Base-by-base conservation (phyloP, 2,888 invertebrate species). In the Amphipoea oculea region DNA sequence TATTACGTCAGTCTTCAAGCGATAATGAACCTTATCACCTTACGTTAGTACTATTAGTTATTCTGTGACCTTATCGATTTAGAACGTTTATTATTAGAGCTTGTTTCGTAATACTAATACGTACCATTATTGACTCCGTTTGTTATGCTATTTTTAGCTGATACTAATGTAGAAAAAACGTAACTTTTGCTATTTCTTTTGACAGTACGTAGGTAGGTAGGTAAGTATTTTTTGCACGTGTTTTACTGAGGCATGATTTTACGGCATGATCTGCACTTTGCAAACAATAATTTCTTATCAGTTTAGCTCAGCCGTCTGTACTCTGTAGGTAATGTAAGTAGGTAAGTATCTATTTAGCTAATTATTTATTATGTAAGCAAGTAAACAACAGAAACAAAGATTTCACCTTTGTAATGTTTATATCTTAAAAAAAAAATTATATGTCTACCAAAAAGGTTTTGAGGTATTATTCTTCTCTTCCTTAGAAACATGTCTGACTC, bases 1-100 rank as follows among this genome's bases (percentile, higher is more conserved):
- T 79, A 77, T 89, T 90, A 84, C 89, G 83, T 90, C 89, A 91
- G 77, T 57, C 57, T n/a, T 42, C 76, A 77, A 70, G 78, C 86
- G 80, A 89, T 86, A 89, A 75, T 89, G 78, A 78, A 86, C 87
- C 74, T 36, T 36, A 36, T 36, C 36, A 36, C 2, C 36, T 36
- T 36, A 36, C 36, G 36, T 36, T 36, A 36, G 36, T 36, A 36
- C 36, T 36, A 36, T 36, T 36, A 36, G 36, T 36, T 36, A 36
- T 36, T 36, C 36, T 36, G 36, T 3, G 36, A 36, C 36, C 36
- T 87, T 86, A 73, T 65, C 5, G 12, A 40, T 79, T 77, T 85
- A 79, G 68, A 81, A 74, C 54, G 67, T 75, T 63, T 87, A 86
- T 84, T 87, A 77, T 84, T 87, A 82, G 69, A 77, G 80, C 45